A percentile compares a stretch with the other conserved stretches of the same genome.
Evolutionary conservation across 53 echinoderm and acorn worm species (phyloP).

Genomic region (Stichopus horrens): DNA sequence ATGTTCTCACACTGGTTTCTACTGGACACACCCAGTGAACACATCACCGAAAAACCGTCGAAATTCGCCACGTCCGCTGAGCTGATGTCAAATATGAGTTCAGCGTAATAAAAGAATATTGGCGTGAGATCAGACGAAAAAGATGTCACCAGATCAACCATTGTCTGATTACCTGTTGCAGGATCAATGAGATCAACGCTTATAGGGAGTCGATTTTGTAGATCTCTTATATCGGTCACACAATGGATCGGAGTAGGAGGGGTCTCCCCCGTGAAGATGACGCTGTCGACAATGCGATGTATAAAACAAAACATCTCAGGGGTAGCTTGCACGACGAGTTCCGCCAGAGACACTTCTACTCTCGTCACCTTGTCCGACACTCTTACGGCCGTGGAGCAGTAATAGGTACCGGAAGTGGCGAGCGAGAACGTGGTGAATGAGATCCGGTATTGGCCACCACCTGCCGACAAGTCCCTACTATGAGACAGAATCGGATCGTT

Average conservation of each 20-base stretch:
- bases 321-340: not conserved
- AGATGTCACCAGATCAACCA: not conserved
- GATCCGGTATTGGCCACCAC: not conserved
- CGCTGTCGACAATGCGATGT: not conserved
- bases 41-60: not conserved
- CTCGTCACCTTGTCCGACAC: not conserved
- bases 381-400: not conserved
- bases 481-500: not conserved
- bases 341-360: not conserved
- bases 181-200: conserved; percentile 1
- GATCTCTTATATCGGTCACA: not conserved
- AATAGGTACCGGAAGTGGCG: not conserved
- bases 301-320: not conserved
- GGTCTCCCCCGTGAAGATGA: not conserved
- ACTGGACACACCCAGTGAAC: not conserved
- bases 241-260: not conserved
- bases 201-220: not conserved
- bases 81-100: not conserved
- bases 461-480: not conserved
- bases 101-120: not conserved
- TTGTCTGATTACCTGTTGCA: not conserved
- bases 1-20: not conserved
- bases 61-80: not conserved
- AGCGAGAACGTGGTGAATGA: not conserved
- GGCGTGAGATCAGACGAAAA: not conserved